These are phyloP conservation scores for Ashinkailepas kermadecensis DNA, from an alignment of 2,888 invertebrate genomes.

Conservation along the genomic window DNA sequence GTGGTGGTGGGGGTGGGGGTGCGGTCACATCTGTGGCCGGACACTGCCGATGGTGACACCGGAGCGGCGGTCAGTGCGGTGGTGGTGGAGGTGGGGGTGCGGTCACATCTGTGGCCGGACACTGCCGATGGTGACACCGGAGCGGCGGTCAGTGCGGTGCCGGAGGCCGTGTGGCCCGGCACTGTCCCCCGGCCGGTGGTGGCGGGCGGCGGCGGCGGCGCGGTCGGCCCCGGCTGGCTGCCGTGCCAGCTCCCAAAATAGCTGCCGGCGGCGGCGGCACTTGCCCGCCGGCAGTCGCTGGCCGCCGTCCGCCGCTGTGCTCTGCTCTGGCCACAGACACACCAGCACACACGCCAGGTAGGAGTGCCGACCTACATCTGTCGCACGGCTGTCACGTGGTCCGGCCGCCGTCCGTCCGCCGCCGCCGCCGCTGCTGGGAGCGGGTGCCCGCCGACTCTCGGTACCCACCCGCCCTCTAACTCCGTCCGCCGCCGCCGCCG, in stretches of 20 bases:
- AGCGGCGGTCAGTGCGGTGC: background rate
- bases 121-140: no score
- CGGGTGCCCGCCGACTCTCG: no score
- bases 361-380: background rate
- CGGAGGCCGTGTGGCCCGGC: background rate
- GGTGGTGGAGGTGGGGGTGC: no score
- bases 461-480: no score
- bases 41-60: no score
- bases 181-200: no score
- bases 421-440: background rate
- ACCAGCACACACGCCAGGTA: background rate
- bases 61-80: no score
- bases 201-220: background rate
- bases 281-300: background rate
- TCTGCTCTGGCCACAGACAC: background rate
- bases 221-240: background rate
- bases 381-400: background rate
- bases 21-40: no score
- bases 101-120: no score
- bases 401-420: background rate
- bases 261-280: background rate
- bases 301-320: background rate
- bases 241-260: slow-evolving; percentile 8
- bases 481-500: background rate
- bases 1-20: no score